These are phyloP conservation scores for Egretta garzetta DNA, from an alignment of 2,113 vertebrate species.

Conservation along the genomic window DNA sequence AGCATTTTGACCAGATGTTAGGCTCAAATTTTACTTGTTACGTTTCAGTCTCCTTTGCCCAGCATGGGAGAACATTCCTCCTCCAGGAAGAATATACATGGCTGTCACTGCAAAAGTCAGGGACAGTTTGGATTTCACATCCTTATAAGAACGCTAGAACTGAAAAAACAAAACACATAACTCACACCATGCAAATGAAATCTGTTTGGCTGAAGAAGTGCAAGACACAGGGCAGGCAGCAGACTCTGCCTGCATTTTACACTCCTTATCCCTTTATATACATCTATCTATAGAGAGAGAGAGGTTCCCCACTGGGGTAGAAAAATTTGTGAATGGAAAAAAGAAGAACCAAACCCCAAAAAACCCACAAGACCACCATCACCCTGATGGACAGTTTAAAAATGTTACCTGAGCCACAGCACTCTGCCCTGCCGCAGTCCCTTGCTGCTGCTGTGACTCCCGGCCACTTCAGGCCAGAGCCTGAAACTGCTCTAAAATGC, in stretches of 20 bases:
- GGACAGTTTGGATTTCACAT: background rate
- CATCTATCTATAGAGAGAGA: background rate
- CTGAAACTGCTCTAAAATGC: background rate
- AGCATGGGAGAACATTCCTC: background rate
- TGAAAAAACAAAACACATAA: background rate
- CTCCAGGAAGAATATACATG: background rate
- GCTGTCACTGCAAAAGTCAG: background rate
- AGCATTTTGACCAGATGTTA: background rate
- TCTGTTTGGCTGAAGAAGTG: background rate
- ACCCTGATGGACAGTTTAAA: background rate
- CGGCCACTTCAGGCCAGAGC: background rate
- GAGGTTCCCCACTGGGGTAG: background rate
- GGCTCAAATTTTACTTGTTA: background rate
- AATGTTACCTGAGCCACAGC: background rate
- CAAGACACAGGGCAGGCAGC: background rate
- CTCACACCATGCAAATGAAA: background rate
- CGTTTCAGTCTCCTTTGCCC: background rate
- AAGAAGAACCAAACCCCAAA: background rate
- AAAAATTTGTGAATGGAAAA: background rate
- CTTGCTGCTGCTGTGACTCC: background rate
- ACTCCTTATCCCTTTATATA: background rate
- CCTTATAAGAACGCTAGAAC: background rate
- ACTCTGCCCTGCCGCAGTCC: background rate
- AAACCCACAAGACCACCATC: background rate
- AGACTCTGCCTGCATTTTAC: background rate